Percentiles rank a stretch among this genome's conserved stretches.
Evolutionary conservation across 2,888 invertebrate genomes (phyloP).

Genomic region (Metellina segmentata): DNA sequence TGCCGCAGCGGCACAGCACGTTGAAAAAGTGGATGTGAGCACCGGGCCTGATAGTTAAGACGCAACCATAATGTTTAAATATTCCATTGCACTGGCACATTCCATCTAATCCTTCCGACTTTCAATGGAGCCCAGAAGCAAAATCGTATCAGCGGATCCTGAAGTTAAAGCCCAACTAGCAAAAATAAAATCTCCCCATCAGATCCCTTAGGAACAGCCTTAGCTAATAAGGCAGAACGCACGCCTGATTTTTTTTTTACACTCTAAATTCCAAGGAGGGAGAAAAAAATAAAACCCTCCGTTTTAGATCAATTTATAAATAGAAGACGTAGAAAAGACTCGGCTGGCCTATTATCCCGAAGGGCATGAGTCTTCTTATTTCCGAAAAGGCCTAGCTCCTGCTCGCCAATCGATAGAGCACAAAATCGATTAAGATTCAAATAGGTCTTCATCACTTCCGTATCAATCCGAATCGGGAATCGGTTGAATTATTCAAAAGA

Average conservation of each 20-base stretch:
- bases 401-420: slow-evolving; percentile 9
- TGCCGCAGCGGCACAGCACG: too few species aligned
- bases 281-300: neutral
- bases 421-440: slow-evolving; percentile 25
- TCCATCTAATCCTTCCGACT: too few species aligned
- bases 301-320: neutral
- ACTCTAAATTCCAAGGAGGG: neutral
- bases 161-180: too few species aligned
- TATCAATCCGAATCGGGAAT: slow-evolving; percentile 22
- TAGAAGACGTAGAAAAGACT: neutral
- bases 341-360: neutral
- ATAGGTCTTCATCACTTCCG: slow-evolving; percentile 1
- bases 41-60: too few species aligned
- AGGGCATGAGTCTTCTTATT: neutral
- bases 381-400: neutral
- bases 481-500: slow-evolving; percentile 12
- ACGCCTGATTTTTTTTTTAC: neutral
- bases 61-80: too few species aligned
- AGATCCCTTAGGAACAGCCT: neutral
- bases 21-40: too few species aligned
- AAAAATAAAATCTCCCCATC: too few species aligned
- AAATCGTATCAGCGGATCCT: too few species aligned
- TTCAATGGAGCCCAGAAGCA: too few species aligned
- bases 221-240: neutral
- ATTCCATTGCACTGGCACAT: too few species aligned